Evolutionary conservation across 2,113 vertebrate species (phyloP), one percentile per base, ranked within the genome.

Genomic region (Actenoides lindsayi): DNA sequence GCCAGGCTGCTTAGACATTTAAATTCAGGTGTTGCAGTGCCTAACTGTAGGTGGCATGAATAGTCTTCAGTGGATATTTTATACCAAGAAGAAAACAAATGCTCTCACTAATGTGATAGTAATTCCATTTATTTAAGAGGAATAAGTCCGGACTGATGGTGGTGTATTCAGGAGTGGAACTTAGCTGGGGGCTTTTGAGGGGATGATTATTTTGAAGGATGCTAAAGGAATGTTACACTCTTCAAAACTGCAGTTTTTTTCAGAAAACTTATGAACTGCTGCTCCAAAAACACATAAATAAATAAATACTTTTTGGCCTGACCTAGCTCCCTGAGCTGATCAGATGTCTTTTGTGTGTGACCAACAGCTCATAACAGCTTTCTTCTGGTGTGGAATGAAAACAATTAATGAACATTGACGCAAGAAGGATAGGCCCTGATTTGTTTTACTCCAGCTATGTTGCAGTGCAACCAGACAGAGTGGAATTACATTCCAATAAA

Each of bases 321-420:
- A 94, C 81, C 94, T 87, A 95, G 73, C 80, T 95, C 89, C 57
- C 65, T 84, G 77, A 89, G 53, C 77, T 87, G 91, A 92, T 96
- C 60, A 1, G 48, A 87, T 95, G 62, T 89, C 89, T 89, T 71
- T 56, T 87, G 65, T 91, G 62, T 73, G 83, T 70, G 87, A 89
- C 57, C 87, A 93, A 11, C 59, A 75, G n/a, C 50, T 90, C 63
- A 28, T 59, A 95, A 88, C 7, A 59, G n/a, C 73, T 94, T 94
- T 94, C 73, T 84, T 86, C 71, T 75, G 50, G 27, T 92, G 39
- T 75, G 80, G 83, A 92, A 97, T 92, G 77, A 92, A 92, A 91
- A 62, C 87, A 96, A 89, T 89, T 97, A 96, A 85, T 60, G 83
- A 94, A 68, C 89, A 89, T 16, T 96, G 94, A 94, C 27, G 57